phyloP scores from a whole-genome alignment of 2,888 invertebrate species.

The Conomelus anceps region DNA sequence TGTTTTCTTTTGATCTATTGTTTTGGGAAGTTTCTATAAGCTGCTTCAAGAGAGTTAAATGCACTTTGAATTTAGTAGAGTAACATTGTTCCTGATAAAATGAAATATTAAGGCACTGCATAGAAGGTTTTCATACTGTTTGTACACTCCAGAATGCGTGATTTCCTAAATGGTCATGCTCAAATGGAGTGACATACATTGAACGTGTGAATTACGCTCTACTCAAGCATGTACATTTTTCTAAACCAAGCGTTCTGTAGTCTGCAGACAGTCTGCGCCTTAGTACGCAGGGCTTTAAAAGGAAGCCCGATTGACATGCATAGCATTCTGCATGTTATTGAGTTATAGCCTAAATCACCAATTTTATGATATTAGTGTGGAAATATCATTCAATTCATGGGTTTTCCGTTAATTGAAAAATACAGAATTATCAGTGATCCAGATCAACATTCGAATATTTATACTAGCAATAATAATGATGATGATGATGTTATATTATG shows the following conservation, averaged over 20 bases:
- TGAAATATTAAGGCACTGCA: not conserved
- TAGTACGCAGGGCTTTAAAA: not conserved
- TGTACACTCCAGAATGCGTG: not conserved
- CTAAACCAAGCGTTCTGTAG: not conserved
- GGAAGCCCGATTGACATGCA: not conserved
- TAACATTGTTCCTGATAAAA: not conserved
- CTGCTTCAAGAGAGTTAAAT: not conserved
- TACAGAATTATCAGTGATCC: not conserved
- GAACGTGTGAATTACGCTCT: not conserved
- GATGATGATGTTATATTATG: not conserved
- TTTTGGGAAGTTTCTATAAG: no score
- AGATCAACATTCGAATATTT: not conserved
- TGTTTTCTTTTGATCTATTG: no score
- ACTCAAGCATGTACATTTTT: not conserved
- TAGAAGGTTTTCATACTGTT: not conserved
- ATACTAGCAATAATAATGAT: not conserved
- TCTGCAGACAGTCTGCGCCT: not conserved
- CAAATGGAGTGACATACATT: not conserved
- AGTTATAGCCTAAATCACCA: not conserved
- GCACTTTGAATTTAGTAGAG: not conserved
- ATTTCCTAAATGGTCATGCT: not conserved
- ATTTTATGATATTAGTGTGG: not conserved
- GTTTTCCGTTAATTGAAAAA: not conserved
- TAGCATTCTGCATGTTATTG: not conserved
- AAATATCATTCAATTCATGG: not conserved